Base-by-base conservation (phyloP, 1,140 invertebrate genomes). In the Dryas iulia region DNA sequence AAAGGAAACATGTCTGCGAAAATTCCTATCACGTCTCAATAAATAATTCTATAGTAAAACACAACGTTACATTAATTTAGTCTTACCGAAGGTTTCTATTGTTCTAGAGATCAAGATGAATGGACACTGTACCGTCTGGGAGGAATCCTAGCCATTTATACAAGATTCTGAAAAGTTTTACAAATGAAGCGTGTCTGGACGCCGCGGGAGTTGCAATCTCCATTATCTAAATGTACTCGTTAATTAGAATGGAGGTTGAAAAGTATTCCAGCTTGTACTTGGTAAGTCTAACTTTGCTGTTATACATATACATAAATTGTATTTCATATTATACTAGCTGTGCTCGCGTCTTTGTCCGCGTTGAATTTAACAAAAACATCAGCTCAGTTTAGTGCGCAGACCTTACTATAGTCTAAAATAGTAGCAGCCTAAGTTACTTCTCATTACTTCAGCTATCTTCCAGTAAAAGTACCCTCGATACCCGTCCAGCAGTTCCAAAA, bases 171-270 rank as follows among this genome's bases (percentile, higher is more conserved):
- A 66, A 24, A 59, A 76, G 65, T 70, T 58, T 67, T 23, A 21
- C 47, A 71, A 85, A 79, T 71, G 58, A 82, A 79, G 72, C 78
- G 54, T 82, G 71, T 67, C 77, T 59, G 59, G 30, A 68, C 53
- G 66, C 71, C 54, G 62, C 62, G 59, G 76, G 76, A 61, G 53
- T 61, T 30, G 53, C 30, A 11, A 28, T 60, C 12, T 61, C 58
- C 47, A 68, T 68, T 61, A 68, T 30, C 24, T 28, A 56, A 33
- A 54, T 54, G 23, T 23, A 59, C 25, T 52, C 24, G 12, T 33
- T 67, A 67, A 67, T 67, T 60, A 54, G 23, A 21, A 54, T 60
- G 18, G 39, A 47, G 39, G 39, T 47, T 47, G 39, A 47, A 47
- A 47, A 47, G 14, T 21, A 18, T 47, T 47, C 39, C n/a, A 39